phyloP scores from a whole-genome alignment of 2,888 invertebrate genomes.

The Megastigmus dorsalis region DNA sequence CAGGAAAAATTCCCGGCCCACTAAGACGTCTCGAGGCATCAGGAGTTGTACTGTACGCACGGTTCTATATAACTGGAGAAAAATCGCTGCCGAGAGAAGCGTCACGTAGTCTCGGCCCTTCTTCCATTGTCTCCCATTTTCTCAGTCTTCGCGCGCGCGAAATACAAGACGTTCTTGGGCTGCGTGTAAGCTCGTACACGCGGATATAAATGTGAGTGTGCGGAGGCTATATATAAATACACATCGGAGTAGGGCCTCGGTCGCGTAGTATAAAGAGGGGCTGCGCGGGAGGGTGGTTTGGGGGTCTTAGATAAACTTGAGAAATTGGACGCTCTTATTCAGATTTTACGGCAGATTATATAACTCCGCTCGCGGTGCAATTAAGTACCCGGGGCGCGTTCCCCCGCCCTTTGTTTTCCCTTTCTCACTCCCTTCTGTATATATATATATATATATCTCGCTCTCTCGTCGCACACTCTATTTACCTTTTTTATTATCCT shows the following conservation, averaged over 20 bases:
- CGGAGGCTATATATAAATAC: too few species aligned
- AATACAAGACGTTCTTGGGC: not conserved
- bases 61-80: too few species aligned
- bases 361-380: conserved; percentile 54
- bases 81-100: too few species aligned
- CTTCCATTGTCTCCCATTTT: conserved; percentile 27
- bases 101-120: conserved; percentile 12
- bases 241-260: too few species aligned
- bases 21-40: too few species aligned
- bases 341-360: conserved; percentile 66
- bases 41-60: too few species aligned
- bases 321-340: conserved; percentile 66
- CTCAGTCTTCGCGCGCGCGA: not conserved
- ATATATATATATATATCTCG: too few species aligned
- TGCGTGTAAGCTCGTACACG: too few species aligned
- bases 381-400: conserved; percentile 59
- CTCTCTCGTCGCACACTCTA: not conserved
- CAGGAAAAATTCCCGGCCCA: too few species aligned
- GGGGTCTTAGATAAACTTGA: conserved; percentile 63
- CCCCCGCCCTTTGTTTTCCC: too few species aligned
- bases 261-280: too few species aligned
- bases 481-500: conserved; percentile 1
- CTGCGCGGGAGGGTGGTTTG: conserved; percentile 23
- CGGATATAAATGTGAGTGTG: too few species aligned
- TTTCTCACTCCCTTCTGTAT: not conserved